phyloP scores from a whole-genome alignment of 2,797 vertebrate genomes.

The Hozukius guyotensis region DNA sequence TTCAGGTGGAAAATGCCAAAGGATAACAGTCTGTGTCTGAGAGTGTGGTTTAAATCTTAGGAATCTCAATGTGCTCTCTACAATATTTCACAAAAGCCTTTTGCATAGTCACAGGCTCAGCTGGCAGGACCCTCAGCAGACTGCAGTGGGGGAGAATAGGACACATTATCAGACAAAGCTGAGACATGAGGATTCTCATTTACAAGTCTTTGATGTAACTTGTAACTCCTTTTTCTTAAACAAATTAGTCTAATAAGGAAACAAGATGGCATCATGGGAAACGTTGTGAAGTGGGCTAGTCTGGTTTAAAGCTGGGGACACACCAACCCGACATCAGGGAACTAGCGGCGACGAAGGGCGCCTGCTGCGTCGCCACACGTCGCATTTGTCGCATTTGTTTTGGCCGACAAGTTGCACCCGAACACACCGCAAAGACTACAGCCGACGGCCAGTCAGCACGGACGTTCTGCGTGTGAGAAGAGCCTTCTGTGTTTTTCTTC shows the following conservation, averaged over 20 bases:
- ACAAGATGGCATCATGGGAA: constrained; percentile 7
- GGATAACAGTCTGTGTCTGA: constrained; percentile 40
- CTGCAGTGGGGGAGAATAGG: neutral
- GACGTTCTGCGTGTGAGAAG: no score
- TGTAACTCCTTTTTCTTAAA: neutral
- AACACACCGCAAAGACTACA: no score
- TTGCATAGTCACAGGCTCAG: constrained; percentile 26
- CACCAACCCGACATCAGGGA: neutral
- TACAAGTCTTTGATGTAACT: constrained; percentile 45
- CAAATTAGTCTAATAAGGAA: constrained; percentile 11
- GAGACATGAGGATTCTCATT: constrained; percentile 40
- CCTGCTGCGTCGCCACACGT: no score
- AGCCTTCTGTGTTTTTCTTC: no score
- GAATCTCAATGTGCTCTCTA: constrained; percentile 28
- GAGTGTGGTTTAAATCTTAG: constrained; percentile 29
- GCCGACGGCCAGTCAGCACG: no score
- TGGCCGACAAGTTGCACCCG: no score
- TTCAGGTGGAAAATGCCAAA: constrained; percentile 65
- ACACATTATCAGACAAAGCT: constrained; percentile 48
- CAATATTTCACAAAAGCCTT: constrained; percentile 13
- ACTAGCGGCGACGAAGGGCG: neutral
- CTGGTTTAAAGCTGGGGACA: neutral
- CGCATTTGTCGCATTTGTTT: no score
- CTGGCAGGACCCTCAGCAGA: constrained; percentile 33
- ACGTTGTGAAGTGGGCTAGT: neutral